Evolutionary conservation across 2,888 invertebrate species (phyloP).

Genomic region (Dasysyrphus albostriatus): DNA sequence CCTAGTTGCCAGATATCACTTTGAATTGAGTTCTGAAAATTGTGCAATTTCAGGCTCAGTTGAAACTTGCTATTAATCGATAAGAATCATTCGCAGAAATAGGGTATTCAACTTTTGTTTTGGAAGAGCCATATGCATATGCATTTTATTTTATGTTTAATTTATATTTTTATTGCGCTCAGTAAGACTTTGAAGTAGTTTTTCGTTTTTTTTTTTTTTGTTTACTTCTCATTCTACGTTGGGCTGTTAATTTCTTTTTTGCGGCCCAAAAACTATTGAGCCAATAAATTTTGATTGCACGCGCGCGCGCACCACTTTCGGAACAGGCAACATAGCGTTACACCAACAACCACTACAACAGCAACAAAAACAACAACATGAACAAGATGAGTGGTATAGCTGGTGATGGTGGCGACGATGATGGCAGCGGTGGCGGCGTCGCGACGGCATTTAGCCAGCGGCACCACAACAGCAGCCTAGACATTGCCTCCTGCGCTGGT

Average conservation of each 20-base stretch:
- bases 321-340: constrained; percentile 47
- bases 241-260: constrained; percentile 50
- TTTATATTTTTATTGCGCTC: neutral
- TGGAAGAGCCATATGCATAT: neutral
- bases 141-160: neutral
- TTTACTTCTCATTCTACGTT: neutral
- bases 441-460: constrained; percentile 38
- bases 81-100: neutral
- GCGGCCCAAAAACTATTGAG: constrained; percentile 59
- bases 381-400: constrained; percentile 5
- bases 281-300: constrained; percentile 73
- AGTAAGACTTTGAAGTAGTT: constrained; percentile 12
- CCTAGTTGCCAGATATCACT: too few species aligned
- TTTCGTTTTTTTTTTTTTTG: neutral
- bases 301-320: constrained; percentile 62
- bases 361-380: neutral
- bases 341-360: neutral
- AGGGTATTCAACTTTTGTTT: neutral
- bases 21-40: too few species aligned
- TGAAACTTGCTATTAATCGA: too few species aligned
- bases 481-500: constrained; percentile 30
- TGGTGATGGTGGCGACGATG: constrained; percentile 27
- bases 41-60: too few species aligned
- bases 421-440: constrained; percentile 12
- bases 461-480: constrained; percentile 64